phyloP scores from a whole-genome alignment of 2,113 vertebrate species.

The Copsychus sechellarum region DNA sequence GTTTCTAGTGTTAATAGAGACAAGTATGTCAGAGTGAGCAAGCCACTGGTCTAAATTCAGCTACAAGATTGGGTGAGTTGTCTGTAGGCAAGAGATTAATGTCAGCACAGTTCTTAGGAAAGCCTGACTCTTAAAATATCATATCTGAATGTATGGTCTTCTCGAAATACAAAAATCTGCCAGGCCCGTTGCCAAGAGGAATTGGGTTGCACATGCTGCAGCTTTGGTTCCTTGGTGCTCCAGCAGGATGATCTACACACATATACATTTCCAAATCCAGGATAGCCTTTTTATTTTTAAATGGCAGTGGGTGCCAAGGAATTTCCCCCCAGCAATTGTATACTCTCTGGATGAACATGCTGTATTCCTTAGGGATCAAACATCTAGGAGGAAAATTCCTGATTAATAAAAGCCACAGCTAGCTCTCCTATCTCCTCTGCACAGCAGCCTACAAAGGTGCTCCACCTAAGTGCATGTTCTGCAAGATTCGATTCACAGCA shows the following conservation, averaged over 20 bases:
- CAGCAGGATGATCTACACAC: background rate
- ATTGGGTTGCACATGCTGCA: slow-evolving; percentile 22
- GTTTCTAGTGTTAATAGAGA: background rate
- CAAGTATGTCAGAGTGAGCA: background rate
- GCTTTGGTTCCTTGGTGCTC: background rate
- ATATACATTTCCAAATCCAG: background rate
- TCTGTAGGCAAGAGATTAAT: slow-evolving; percentile 49
- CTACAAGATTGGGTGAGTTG: background rate
- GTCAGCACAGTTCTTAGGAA: slow-evolving; percentile 13
- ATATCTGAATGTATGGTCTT: slow-evolving; percentile 26
- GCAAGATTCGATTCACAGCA: background rate
- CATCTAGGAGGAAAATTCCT: background rate
- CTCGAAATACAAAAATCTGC: slow-evolving; percentile 44
- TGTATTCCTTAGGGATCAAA: background rate
- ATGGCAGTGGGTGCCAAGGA: background rate
- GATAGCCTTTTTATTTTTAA: background rate
- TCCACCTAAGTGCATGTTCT: background rate
- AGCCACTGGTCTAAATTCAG: background rate
- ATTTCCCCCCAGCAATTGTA: background rate
- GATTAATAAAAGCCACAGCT: background rate
- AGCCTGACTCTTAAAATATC: slow-evolving; percentile 50
- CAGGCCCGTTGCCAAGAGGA: slow-evolving; percentile 15
- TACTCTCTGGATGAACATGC: background rate
- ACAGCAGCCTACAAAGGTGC: background rate
- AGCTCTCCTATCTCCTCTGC: background rate